These are phyloP conservation scores for Beris morrisii DNA, from an alignment of 2,888 invertebrate genomes.

Conservation along the genomic window DNA sequence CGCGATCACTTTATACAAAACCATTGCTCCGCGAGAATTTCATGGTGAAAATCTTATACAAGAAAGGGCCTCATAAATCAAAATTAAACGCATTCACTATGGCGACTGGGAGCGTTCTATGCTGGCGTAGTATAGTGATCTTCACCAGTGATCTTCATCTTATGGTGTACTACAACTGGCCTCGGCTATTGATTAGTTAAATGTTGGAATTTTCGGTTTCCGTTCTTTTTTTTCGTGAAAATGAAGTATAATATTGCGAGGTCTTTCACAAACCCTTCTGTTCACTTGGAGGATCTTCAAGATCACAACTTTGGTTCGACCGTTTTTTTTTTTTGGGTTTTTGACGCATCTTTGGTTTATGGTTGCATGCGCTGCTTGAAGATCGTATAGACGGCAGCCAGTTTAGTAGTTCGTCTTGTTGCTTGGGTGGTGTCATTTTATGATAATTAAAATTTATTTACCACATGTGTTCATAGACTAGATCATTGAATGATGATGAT, in stretches of 20 bases:
- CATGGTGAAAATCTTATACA: slow-evolving; percentile 29
- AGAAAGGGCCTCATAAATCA: slow-evolving; percentile 39
- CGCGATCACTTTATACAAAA: slow-evolving; percentile 1
- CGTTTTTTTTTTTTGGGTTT: not conserved
- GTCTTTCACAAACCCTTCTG: slow-evolving; percentile 7
- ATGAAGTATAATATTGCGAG: not conserved
- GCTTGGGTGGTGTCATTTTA: slow-evolving; percentile 36
- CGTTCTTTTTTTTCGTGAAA: slow-evolving; percentile 17
- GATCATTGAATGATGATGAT: slow-evolving; percentile 7
- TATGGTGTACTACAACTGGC: not conserved
- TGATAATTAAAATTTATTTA: slow-evolving; percentile 39
- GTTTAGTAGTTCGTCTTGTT: slow-evolving; percentile 7
- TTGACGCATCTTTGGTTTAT: not conserved
- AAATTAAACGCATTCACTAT: slow-evolving; percentile 40
- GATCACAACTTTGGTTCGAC: slow-evolving; percentile 6
- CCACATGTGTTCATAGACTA: slow-evolving; percentile 32
- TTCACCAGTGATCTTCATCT: too few species aligned
- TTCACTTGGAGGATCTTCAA: slow-evolving; percentile 8
- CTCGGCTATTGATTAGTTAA: slow-evolving; percentile 34
- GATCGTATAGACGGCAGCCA: too few species aligned
- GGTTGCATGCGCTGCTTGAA: too few species aligned
- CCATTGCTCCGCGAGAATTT: slow-evolving; percentile 1
- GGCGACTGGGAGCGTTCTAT: not conserved
- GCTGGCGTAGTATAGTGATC: too few species aligned
- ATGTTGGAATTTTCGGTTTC: slow-evolving; percentile 35